Base-by-base conservation (phyloP, 2,797 vertebrate genomes). In the Acrossocheilus wenchowensis region DNA sequence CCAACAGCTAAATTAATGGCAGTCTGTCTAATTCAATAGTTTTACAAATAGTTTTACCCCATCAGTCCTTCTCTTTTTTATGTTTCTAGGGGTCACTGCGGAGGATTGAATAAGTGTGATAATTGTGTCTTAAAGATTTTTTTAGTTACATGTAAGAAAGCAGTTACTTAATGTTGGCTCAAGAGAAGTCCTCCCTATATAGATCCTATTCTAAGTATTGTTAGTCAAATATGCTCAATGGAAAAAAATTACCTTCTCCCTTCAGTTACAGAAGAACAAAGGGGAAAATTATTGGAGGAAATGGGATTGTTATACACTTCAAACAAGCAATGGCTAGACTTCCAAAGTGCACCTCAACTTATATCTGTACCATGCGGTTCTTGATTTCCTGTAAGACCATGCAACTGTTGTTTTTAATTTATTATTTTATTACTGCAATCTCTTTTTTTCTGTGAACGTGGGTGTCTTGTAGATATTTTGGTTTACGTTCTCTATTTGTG, bases 121-220 rank as follows among this genome's bases (percentile, higher is more conserved):
- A n/a, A 39, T 57, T 39, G 41, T n/a, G 54, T 62, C 12, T 2
- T 62, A 21, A 62, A 43, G 23, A 45, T 79, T n/a, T 64, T 30
- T 64, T n/a, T 78, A 10, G 8, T 64, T 11, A n/a, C 39, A 8
- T 43, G 15, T 4, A 64, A 30, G 26, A 80, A 64, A 12, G 57
- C 23, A 9, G 4, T 79, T 3, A 43, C 23, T 79, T 30, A 79
- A 62, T 79, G 39, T 62, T 79, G 78, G 78, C 78, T 79, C 4
- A 79, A 62, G 8, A 64, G 23, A 62, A 62, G 30, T 7, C 39
- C 19, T 5, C n/a, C n/a, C 6, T 12, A 26, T 17, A 15, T 50
- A 3, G 26, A 75, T 39, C 5, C 12, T 12, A 3, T 45, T 45
- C 45, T 12, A 12, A 11, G 5, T 23, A 57, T 57, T 23, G 75